phyloP scores from a whole-genome alignment of 2,113 vertebrate species.

The Budorcas taxicolor region DNA sequence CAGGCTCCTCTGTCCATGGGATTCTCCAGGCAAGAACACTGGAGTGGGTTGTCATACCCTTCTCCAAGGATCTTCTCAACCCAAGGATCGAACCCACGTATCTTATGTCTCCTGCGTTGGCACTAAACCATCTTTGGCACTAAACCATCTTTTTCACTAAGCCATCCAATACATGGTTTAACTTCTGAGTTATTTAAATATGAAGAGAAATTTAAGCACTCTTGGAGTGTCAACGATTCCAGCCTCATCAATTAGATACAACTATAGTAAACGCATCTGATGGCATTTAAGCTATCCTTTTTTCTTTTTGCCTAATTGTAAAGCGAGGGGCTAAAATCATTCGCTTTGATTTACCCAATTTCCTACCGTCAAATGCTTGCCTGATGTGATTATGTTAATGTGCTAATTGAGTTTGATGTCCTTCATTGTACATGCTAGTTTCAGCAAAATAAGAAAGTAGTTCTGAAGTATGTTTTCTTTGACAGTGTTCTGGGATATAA shows the following conservation, averaged over 20 bases:
- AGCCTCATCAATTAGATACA: slow-evolving; percentile 46
- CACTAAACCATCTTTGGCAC: not conserved
- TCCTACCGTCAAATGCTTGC: slow-evolving; percentile 25
- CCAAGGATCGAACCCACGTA: not conserved
- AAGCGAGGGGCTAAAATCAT: slow-evolving; percentile 28
- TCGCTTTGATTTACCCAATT: slow-evolving; percentile 52
- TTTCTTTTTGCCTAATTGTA: slow-evolving; percentile 6
- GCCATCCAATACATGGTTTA: not conserved
- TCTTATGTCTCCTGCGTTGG: not conserved
- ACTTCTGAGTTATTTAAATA: not conserved
- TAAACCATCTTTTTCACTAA: not conserved
- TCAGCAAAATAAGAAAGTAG: not conserved
- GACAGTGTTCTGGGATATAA: not conserved
- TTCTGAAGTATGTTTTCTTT: not conserved
- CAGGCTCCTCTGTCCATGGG: not conserved
- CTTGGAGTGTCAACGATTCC: not conserved
- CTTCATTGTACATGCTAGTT: not conserved
- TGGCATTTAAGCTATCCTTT: not conserved
- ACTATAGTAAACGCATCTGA: not conserved
- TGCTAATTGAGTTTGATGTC: not conserved
- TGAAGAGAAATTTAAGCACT: not conserved
- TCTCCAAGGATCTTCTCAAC: not conserved
- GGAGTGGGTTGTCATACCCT: not conserved
- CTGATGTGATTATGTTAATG: slow-evolving; percentile 53
- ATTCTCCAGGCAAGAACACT: not conserved